phyloP scores from a whole-genome alignment of 2,113 vertebrate genomes.

The Peromyscus polionotus region DNA sequence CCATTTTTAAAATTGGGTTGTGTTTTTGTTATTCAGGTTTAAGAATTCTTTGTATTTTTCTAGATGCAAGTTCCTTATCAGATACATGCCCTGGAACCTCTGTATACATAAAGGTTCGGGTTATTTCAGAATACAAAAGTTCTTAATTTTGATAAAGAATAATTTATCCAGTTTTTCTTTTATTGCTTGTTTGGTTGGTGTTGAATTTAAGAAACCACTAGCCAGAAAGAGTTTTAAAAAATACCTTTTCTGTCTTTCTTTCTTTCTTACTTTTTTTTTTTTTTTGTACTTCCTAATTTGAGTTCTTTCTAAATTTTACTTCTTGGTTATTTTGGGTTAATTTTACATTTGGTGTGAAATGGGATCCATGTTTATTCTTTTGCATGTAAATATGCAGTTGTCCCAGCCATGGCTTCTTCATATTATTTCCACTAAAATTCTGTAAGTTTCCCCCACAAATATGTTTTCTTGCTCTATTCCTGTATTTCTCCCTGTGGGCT shows the following conservation, averaged over 20 bases:
- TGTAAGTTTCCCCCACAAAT: neutral
- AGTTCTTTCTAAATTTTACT: neutral
- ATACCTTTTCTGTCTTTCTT: neutral
- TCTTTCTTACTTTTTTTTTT: neutral
- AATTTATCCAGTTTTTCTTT: neutral
- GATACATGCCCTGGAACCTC: neutral
- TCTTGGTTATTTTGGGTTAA: slow-evolving; percentile 35
- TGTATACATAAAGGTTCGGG: neutral
- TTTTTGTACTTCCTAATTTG: neutral
- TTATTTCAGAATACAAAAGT: slow-evolving; percentile 3
- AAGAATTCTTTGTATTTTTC: slow-evolving; percentile 13
- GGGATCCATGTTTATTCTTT: neutral
- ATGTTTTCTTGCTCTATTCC: neutral
- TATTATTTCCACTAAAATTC: slow-evolving; percentile 21
- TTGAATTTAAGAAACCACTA: neutral
- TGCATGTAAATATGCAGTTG: neutral
- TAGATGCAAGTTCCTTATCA: neutral
- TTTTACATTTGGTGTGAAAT: neutral
- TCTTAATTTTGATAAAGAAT: slow-evolving; percentile 24
- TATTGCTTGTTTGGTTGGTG: neutral
- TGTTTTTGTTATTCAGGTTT: neutral
- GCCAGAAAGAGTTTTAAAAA: neutral
- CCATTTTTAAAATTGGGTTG: neutral
- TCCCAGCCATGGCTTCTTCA: neutral
- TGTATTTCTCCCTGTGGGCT: neutral